phyloP scores from a whole-genome alignment of 1,140 invertebrate genomes.

The Glomeris maerens region DNA sequence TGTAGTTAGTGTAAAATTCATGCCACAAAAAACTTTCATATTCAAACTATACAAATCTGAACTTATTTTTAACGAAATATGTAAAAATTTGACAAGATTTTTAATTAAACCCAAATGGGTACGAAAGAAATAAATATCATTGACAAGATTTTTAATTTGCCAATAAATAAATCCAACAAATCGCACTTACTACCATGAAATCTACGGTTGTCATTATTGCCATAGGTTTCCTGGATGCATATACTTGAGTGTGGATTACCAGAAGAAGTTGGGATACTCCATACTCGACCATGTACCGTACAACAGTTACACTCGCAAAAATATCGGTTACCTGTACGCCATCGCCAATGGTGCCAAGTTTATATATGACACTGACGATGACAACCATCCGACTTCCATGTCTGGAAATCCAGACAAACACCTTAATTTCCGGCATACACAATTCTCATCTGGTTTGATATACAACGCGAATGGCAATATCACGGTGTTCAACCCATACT shows the following conservation, averaged over 20 bases:
- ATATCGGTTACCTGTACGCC: slow-evolving; percentile 20
- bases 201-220: too few relatives aligned
- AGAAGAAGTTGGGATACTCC: slow-evolving; percentile 11
- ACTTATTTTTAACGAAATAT: not conserved
- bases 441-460: too few relatives aligned
- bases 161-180: too few relatives aligned
- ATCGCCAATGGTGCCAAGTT: slow-evolving; percentile 23
- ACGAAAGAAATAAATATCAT: not conserved
- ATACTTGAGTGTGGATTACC: too few relatives aligned
- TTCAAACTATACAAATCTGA: too few relatives aligned
- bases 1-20: too few relatives aligned
- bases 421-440: too few relatives aligned
- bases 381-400: slow-evolving; percentile 21
- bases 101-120: too few relatives aligned
- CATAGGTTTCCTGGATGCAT: too few relatives aligned
- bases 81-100: not conserved
- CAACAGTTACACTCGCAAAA: slow-evolving; percentile 20
- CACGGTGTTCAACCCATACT: slow-evolving; percentile 23
- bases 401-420: too few relatives aligned
- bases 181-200: too few relatives aligned
- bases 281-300: slow-evolving; percentile 12
- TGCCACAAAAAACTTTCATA: too few relatives aligned
- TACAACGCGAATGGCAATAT: not conserved
- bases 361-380: slow-evolving; percentile 30
- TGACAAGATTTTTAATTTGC: not conserved